Conservation (phyloP, 2,888 invertebrate genomes). For the Melipona bicolor region DNA sequence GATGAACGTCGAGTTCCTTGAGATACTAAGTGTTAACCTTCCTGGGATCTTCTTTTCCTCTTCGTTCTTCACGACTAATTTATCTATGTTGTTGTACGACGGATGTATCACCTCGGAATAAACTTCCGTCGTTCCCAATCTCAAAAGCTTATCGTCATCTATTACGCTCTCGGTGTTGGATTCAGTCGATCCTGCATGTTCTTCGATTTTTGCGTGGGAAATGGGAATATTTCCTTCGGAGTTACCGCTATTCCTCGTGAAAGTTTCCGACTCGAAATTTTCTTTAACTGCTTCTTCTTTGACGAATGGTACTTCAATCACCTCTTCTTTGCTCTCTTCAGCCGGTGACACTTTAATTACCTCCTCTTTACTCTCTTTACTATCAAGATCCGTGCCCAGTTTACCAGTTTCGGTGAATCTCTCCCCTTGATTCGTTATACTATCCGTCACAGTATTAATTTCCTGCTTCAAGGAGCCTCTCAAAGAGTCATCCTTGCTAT, state of each 20-base stretch:
- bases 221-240: conserved; percentile 52
- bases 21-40: conserved; percentile 36
- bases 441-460: conserved; percentile 10
- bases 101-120: conserved; percentile 73
- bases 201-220: conserved; percentile 65
- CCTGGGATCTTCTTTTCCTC: conserved; percentile 27
- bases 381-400: not conserved
- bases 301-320: not conserved
- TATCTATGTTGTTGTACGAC: conserved; percentile 70
- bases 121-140: conserved; percentile 71
- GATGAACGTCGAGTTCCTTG: conserved; percentile 79
- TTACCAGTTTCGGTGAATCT: not conserved
- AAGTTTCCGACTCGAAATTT: conserved; percentile 68
- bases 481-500: not conserved
- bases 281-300: conserved; percentile 42
- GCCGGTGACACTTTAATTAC: conserved; percentile 6
- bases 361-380: conserved; percentile 26
- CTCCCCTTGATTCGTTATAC: not conserved
- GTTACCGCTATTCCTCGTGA: conserved; percentile 49
- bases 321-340: conserved; percentile 31
- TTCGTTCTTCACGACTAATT: conserved; percentile 54
- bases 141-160: conserved; percentile 67
- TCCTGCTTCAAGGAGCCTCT: conserved; percentile 3
- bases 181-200: conserved; percentile 37
- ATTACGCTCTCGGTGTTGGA: conserved; percentile 47